phyloP scores from a whole-genome alignment of 2,888 invertebrate genomes.

The Thymelicus lineola region DNA sequence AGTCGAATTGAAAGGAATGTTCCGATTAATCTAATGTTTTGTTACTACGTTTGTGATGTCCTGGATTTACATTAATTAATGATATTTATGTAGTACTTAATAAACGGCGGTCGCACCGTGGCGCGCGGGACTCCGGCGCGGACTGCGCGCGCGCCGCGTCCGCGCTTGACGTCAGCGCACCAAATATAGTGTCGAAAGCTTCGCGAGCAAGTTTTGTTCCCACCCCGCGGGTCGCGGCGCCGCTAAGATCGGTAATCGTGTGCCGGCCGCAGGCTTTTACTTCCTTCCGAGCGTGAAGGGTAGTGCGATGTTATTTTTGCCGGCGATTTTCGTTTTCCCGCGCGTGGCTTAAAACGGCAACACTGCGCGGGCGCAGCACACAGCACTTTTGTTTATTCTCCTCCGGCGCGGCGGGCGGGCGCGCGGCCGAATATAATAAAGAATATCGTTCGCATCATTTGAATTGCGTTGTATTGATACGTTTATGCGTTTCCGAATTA shows the following conservation, averaged over 20 bases:
- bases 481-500: conserved; percentile 12
- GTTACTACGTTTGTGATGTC: neutral
- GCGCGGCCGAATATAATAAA: conserved; percentile 11
- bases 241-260: conserved; percentile 50
- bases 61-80: conserved; percentile 34
- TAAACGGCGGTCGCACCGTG: conserved; percentile 57
- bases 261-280: conserved; percentile 45
- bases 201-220: conserved; percentile 53
- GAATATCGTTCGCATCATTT: conserved; percentile 12
- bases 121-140: conserved; percentile 68
- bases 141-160: conserved; percentile 72
- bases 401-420: neutral
- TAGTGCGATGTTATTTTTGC: conserved; percentile 80
- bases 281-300: conserved; percentile 61
- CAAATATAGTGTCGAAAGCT: conserved; percentile 68
- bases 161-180: conserved; percentile 68
- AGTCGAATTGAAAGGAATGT: conserved; percentile 2
- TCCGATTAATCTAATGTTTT: neutral
- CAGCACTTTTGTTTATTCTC: conserved; percentile 66
- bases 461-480: conserved; percentile 22
- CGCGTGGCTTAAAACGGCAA: conserved; percentile 82
- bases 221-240: conserved; percentile 19
- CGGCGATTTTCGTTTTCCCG: conserved; percentile 74
- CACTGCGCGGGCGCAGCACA: conserved; percentile 57
- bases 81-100: conserved; percentile 39